Conservation (phyloP, 1,140 invertebrate species). For the Caligus rogercresseyi region DNA sequence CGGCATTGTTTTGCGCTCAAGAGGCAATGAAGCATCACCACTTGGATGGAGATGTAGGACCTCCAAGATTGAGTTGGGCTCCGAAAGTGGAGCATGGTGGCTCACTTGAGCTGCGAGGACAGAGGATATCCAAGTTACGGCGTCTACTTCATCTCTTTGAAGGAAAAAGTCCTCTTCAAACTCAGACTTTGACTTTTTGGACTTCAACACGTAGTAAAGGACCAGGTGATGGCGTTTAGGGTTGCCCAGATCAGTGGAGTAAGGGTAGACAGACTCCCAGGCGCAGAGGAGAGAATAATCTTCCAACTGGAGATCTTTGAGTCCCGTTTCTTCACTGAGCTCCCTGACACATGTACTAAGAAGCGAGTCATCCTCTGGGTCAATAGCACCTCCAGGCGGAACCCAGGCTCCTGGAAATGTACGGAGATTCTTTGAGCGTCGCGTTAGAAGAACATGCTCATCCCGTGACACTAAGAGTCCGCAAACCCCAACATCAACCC, state of each 20-base stretch:
- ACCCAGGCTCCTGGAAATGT: constrained; percentile 33
- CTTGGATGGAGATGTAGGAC: not conserved
- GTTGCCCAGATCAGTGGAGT: constrained; percentile 26
- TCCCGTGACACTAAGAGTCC: constrained; percentile 29
- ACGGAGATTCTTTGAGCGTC: constrained; percentile 28
- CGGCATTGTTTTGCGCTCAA: not conserved
- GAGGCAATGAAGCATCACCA: not conserved
- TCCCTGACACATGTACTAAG: constrained; percentile 27
- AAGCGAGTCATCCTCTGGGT: constrained; percentile 24
- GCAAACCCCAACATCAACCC: constrained; percentile 30
- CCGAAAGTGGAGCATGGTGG: not conserved
- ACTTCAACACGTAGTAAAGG: constrained; percentile 24
- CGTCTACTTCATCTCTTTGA: not conserved
- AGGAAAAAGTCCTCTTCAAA: not conserved
- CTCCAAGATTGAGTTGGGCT: not conserved
- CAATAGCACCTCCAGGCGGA: constrained; percentile 30
- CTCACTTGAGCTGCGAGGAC: not conserved
- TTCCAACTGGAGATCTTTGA: constrained; percentile 22
- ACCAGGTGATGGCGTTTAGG: constrained; percentile 30
- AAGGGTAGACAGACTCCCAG: constrained; percentile 30
- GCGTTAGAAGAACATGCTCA: constrained; percentile 29
- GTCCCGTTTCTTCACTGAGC: constrained; percentile 28
- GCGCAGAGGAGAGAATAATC: constrained; percentile 24
- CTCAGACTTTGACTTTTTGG: not conserved
- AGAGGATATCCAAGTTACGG: not conserved